Percentiles rank a stretch among this genome's conserved stretches.
Conservation (phyloP, 2,797 vertebrate species). For the Zenarchopterus dispar region DNA sequence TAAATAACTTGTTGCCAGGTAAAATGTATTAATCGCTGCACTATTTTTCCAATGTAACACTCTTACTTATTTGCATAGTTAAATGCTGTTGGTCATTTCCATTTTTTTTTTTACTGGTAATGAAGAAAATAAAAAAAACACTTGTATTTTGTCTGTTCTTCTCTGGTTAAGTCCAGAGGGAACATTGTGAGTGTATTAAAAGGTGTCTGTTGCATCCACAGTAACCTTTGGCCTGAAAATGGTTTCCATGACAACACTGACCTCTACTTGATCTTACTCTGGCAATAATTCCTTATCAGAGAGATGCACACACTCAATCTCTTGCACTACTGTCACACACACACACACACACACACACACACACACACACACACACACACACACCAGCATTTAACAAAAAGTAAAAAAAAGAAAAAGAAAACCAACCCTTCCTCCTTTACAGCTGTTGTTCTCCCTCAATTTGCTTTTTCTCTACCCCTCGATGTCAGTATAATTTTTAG, state of each 20-base stretch:
- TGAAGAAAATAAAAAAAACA: too few relatives aligned
- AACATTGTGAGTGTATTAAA: not conserved
- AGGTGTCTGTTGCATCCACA: not conserved
- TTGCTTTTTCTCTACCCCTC: constrained; percentile 1
- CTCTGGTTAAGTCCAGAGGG: not conserved
- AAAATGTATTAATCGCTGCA: too few relatives aligned
- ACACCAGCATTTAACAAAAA: constrained; percentile 16
- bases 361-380: constrained; percentile 6
- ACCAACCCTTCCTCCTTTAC: constrained; percentile 30
- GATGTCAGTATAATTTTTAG: constrained; percentile 1
- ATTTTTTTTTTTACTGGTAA: too few relatives aligned
- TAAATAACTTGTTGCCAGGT: too few relatives aligned
- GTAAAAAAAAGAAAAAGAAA: too few relatives aligned
- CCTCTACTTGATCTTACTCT: constrained; percentile 35
- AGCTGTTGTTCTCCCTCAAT: constrained; percentile 30
- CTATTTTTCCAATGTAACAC: too few relatives aligned
- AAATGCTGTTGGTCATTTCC: too few relatives aligned
- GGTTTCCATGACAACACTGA: constrained; percentile 28
- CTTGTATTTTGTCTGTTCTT: too few relatives aligned
- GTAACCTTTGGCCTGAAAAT: constrained; percentile 21
- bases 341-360: constrained; percentile 11
- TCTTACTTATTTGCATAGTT: too few relatives aligned
- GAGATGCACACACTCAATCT: not conserved
- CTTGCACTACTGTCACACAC: not conserved
- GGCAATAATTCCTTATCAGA: constrained; percentile 14